Percentiles rank a stretch among this genome's conserved stretches.
These are phyloP conservation scores for Gallinago nigripennis DNA, from an alignment of 2,797 vertebrate species.

Conservation along the genomic window DNA sequence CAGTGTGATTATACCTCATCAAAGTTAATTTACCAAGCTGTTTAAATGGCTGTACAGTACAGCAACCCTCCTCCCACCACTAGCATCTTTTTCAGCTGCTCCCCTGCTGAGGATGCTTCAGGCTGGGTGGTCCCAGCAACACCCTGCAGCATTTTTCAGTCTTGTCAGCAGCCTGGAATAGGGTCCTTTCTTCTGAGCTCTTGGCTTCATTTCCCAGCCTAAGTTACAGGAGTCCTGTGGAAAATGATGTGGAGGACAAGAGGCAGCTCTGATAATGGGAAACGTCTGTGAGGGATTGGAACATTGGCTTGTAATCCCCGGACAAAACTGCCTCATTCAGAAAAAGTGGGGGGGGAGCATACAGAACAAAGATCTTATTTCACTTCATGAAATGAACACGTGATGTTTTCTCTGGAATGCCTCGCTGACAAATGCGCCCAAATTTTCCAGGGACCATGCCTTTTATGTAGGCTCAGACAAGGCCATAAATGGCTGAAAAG, in stretches of 20 bases:
- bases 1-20: conserved; percentile 1
- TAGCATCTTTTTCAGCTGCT: not conserved
- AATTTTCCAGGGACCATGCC: conserved; percentile 35
- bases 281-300: conserved; percentile 61
- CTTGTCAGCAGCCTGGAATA: conserved; percentile 58
- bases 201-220: conserved; percentile 15
- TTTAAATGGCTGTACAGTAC: not conserved
- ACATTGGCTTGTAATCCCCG: conserved; percentile 48
- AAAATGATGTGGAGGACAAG: conserved; percentile 63
- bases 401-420: conserved; percentile 65
- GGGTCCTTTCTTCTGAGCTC: conserved; percentile 32
- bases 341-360: not conserved
- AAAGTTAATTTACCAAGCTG: conserved; percentile 24
- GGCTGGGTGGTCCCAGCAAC: conserved; percentile 56
- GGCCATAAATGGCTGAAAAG: conserved; percentile 33
- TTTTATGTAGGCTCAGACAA: conserved; percentile 27
- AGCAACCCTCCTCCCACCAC: not conserved
- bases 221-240: conserved; percentile 46
- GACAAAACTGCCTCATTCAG: conserved; percentile 63
- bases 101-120: conserved; percentile 3
- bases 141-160: conserved; percentile 28
- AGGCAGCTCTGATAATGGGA: conserved; percentile 65
- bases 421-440: not conserved
- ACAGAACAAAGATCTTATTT: conserved; percentile 62
- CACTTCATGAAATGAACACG: conserved; percentile 36